Base-by-base conservation (phyloP, 1,140 invertebrate genomes). In the Procambarus virginalis region DNA sequence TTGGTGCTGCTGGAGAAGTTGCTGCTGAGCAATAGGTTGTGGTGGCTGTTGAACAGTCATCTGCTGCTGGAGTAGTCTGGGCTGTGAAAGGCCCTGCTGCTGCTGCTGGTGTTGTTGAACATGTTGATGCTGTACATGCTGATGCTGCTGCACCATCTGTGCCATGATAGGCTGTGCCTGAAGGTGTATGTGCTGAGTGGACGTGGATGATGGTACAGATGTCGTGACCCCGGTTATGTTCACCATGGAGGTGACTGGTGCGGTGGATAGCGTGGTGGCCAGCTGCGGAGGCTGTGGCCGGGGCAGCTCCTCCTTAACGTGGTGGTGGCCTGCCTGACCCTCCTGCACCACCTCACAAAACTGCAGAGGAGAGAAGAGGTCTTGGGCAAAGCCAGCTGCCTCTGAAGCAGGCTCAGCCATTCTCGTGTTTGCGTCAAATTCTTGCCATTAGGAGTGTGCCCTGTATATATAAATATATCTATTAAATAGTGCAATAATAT, bases 261-360 rank as follows among this genome's bases (percentile, higher is more conserved):
- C 45, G 8, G 79, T 55, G 10, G 86, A 34, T 14, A 79, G 86
- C 45, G 58, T n/a, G 22, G 84, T 77, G 3, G 80, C 46, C 68
- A 48, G 64, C 49, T 84, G 83, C 45, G 45, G 68, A 5, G 46
- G 83, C 46, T 84, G 68, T 8, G 55, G 64, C 4, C 51, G 84
- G 2, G 76, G 77, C 4, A 81, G 14, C 45, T 89, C 88, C 14
- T 84, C 81, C 45, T 83, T 89, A 20, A 78, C 80, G 20, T 77
- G 70, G 73, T 89, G 88, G 73, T 76, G 58, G n/a, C 34, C 51
- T 48, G 55, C 76, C 34, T 89, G 86, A 68, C 86, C 86, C 10
- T 89, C 86, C 76, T 89, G 88, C 20, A 89, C 88, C 82, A 89
- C 88, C 76, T 89, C 88, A 84, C 88, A 89, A 34, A 89, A 89